Base-by-base conservation (phyloP, 2,113 vertebrate species). In the Zeus faber region DNA sequence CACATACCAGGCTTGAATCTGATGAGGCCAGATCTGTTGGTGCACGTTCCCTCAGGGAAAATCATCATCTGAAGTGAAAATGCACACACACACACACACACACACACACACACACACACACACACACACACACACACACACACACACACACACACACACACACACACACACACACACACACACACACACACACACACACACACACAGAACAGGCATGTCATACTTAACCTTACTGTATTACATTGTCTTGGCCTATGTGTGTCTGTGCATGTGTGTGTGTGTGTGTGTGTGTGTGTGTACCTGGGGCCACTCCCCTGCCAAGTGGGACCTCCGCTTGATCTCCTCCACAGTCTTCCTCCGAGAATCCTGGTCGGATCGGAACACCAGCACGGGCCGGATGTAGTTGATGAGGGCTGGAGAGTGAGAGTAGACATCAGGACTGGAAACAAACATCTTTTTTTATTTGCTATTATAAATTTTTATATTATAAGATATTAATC, bases 1-100 rank as follows among this genome's bases (percentile, higher is more conserved):
- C 46, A 89, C 93, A 27, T 93, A 98, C 95, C 95, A 60, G 95
- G 91, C 74, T 98, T 97, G 84, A 92, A 97, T 70, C 92, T 92
- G 77, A 97, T 96, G 57, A 98, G 87, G 74, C 94, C 93, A 16
- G 94, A 93, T 78, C 95, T 90, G 84, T 98, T 98, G 65, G 94
- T 97, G 67, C 95, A 98, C 0, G 95, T 98, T 67, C 95, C 95
- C 69, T 98, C 95, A 35, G 95, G 93, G 70, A 95, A 98, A 85
- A 98, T 98, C 93, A 97, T 96, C 68, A 98, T 94, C 95, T 98
- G 80, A 16, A 86, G 83, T 43, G 74, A 77, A 57, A 51, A 48
- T 6, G 67, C 17, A 70, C 24, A 73, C 35, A 45, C 11, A 52
- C 9, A 46, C 37, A 35, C 55, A 49, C 10, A 47, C 29, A 37